phyloP scores from a whole-genome alignment of 2,888 invertebrate genomes.

The Tiliacea citrago region DNA sequence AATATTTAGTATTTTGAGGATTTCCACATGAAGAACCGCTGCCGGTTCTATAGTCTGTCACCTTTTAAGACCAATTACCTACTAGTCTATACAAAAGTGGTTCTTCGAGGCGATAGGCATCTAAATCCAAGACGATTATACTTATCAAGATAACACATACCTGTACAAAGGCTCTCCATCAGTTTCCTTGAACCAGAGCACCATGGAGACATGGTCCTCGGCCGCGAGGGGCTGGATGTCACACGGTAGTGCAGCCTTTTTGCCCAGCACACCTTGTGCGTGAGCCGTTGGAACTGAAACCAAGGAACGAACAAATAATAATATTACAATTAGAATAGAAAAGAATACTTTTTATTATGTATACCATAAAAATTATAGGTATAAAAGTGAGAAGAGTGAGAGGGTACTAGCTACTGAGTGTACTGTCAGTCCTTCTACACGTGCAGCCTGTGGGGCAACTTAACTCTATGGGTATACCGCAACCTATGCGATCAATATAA shows the following conservation, averaged over 20 bases:
- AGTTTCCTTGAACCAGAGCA: constrained; percentile 96
- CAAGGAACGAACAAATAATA: constrained; percentile 48
- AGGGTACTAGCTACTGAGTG: too few species aligned
- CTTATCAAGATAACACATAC: constrained; percentile 82
- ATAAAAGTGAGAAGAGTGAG: too few species aligned
- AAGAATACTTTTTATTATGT: too few species aligned
- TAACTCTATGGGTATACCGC: too few species aligned
- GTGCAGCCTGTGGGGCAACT: too few species aligned
- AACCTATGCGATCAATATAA: too few species aligned
- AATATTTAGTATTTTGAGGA: not conserved
- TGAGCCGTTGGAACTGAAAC: constrained; percentile 94
- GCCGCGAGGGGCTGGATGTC: constrained; percentile 94
- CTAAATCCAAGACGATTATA: not conserved
- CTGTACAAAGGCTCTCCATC: constrained; percentile 96
- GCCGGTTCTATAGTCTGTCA: not conserved
- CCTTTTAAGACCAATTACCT: not conserved
- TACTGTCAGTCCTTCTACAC: too few species aligned
- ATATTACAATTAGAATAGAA: not conserved
- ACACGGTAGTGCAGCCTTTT: constrained; percentile 96
- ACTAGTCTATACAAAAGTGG: not conserved
- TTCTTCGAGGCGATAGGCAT: too few species aligned
- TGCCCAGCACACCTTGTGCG: constrained; percentile 95
- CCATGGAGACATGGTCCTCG: constrained; percentile 96
- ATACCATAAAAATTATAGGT: too few species aligned
- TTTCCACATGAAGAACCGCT: not conserved